Conservation (phyloP, 2,888 invertebrate species). For the Nymphalis polychloros region DNA sequence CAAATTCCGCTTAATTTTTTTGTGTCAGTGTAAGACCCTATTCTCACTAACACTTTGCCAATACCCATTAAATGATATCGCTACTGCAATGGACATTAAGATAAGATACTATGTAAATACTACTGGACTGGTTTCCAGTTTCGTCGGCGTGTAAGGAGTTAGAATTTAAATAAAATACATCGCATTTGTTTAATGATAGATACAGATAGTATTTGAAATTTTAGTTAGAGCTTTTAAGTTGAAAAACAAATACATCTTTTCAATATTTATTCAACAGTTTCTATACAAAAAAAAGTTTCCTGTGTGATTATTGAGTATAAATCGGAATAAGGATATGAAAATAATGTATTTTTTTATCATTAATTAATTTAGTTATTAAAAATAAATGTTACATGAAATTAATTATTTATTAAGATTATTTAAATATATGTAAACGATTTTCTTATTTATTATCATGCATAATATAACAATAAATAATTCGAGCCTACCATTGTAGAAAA, state of each 20-base stretch:
- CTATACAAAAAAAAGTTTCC: too few relatives aligned
- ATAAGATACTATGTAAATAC: conserved; percentile 35
- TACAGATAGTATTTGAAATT: conserved; percentile 23
- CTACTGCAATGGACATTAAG: conserved; percentile 32
- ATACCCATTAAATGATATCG: conserved; percentile 33
- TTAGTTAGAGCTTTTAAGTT: conserved; percentile 15
- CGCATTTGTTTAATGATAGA: conserved; percentile 25
- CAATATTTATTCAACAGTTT: background rate
- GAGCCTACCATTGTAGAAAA: too few relatives aligned
- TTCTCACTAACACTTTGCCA: conserved; percentile 24
- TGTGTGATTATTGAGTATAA: too few relatives aligned
- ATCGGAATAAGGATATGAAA: too few relatives aligned
- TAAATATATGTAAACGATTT: too few relatives aligned
- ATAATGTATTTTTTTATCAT: too few relatives aligned
- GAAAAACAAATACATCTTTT: background rate
- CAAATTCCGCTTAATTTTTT: background rate
- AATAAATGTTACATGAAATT: too few relatives aligned
- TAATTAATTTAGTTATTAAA: too few relatives aligned
- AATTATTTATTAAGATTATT: too few relatives aligned
- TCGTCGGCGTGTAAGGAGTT: conserved; percentile 25
- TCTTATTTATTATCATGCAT: too few relatives aligned
- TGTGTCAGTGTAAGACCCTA: conserved; percentile 9
- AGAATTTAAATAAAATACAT: conserved; percentile 31
- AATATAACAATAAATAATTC: too few relatives aligned
- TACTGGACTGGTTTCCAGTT: conserved; percentile 31